These are phyloP conservation scores for Petrophora chlorosata DNA, from an alignment of 2,888 invertebrate species.

Conservation along the genomic window DNA sequence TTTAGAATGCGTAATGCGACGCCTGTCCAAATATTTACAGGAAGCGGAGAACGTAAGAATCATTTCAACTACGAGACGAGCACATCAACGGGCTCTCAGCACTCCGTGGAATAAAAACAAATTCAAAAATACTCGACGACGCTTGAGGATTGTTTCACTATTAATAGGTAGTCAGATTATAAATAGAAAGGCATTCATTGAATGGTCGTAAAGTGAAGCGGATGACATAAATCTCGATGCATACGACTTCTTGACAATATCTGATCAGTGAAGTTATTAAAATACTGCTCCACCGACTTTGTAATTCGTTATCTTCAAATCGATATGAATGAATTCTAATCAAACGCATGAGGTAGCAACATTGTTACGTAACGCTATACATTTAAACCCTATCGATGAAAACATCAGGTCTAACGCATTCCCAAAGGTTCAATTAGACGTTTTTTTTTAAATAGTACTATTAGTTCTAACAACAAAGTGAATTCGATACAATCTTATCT, in stretches of 20 bases:
- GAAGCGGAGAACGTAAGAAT: conserved; percentile 42
- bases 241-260: conserved; percentile 42
- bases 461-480: conserved; percentile 40
- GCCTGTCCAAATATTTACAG: conserved; percentile 45
- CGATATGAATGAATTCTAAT: conserved; percentile 25
- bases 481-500: conserved; percentile 42
- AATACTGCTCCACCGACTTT: conserved; percentile 33
- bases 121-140: conserved; percentile 27
- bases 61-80: conserved; percentile 41
- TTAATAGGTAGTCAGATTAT: conserved; percentile 35
- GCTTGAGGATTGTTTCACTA: conserved; percentile 32
- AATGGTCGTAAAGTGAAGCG: conserved; percentile 52
- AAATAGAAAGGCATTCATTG: conserved; percentile 53
- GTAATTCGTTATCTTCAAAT: conserved; percentile 26
- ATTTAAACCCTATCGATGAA: conserved; percentile 11
- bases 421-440: conserved; percentile 11
- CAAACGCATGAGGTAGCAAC: conserved; percentile 15
- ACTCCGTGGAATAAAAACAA: conserved; percentile 33
- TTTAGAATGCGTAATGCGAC: conserved; percentile 42
- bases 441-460: conserved; percentile 36
- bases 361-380: conserved; percentile 16
- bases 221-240: conserved; percentile 61
- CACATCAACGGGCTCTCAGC: conserved; percentile 44
- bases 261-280: conserved; percentile 37
- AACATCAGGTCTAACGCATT: conserved; percentile 17